These are phyloP conservation scores for Thera britannica DNA, from an alignment of 2,888 invertebrate species.

Conservation along the genomic window DNA sequence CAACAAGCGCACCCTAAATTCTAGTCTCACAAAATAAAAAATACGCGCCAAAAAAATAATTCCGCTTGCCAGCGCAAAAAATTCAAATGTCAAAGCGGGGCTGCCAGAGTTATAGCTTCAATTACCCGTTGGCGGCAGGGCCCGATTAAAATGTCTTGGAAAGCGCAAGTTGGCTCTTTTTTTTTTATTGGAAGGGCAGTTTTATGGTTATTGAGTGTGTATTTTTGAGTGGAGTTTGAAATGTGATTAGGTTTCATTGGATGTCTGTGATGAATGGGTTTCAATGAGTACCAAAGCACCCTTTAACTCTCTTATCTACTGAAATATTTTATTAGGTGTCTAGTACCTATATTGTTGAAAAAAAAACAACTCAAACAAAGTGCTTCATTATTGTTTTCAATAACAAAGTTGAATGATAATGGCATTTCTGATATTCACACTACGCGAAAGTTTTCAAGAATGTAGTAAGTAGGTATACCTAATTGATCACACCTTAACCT, in stretches of 20 bases:
- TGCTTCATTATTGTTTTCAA: no score
- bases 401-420: no score
- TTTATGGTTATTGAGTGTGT: conserved; percentile 50
- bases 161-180: conserved; percentile 61
- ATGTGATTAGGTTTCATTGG: conserved; percentile 25
- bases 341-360: no score
- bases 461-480: no score
- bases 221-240: conserved; percentile 21
- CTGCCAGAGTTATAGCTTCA: conserved; percentile 81
- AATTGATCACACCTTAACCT: conserved; percentile 1
- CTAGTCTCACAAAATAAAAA: conserved; percentile 56
- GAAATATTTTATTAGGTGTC: no score
- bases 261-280: background rate
- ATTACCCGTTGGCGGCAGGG: conserved; percentile 67
- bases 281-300: background rate
- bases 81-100: conserved; percentile 83
- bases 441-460: no score
- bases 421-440: no score
- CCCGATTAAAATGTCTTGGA: conserved; percentile 81
- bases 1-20: conserved; percentile 51
- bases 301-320: no score
- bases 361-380: no score
- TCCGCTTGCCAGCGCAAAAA: conserved; percentile 71
- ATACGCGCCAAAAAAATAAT: conserved; percentile 66
- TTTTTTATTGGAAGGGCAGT: conserved; percentile 55